These are phyloP conservation scores for Gerris lacustris DNA, from an alignment of 2,888 invertebrate genomes.

Conservation along the genomic window DNA sequence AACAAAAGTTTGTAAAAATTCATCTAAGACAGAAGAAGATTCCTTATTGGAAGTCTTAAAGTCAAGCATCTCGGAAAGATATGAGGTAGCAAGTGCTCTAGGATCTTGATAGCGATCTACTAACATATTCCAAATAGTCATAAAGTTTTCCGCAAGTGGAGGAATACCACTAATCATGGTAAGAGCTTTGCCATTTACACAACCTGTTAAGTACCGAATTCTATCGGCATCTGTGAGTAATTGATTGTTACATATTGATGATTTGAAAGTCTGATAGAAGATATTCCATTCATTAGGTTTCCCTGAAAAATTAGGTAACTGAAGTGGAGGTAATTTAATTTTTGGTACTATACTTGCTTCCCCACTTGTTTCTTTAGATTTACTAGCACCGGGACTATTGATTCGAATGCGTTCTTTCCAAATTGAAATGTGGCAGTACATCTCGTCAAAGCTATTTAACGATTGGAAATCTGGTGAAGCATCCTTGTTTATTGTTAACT, in stretches of 20 bases:
- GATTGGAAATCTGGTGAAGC: neutral
- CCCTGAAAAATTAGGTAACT: neutral
- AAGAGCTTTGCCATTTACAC: conserved; percentile 9
- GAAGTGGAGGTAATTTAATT: neutral
- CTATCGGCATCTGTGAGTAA: conserved; percentile 13
- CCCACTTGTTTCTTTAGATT: neutral
- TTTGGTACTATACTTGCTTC: neutral
- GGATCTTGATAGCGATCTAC: conserved; percentile 17
- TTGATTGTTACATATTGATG: neutral
- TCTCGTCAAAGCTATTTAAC: neutral
- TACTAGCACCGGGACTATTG: neutral
- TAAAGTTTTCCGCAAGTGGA: conserved; percentile 14
- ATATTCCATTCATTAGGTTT: neutral
- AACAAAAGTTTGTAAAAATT: conserved; percentile 16
- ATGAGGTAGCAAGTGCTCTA: conserved; percentile 10
- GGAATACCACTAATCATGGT: conserved; percentile 13
- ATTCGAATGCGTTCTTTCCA: neutral
- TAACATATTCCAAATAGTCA: conserved; percentile 16
- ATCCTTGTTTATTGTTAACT: neutral
- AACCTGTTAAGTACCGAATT: conserved; percentile 16
- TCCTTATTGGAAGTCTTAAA: conserved; percentile 16
- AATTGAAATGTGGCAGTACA: neutral
- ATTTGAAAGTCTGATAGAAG: neutral
- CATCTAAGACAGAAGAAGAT: conserved; percentile 8
- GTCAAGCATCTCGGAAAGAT: conserved; percentile 16